phyloP scores from a whole-genome alignment of 1,140 invertebrate species.

The Cyclargus thomasi region DNA sequence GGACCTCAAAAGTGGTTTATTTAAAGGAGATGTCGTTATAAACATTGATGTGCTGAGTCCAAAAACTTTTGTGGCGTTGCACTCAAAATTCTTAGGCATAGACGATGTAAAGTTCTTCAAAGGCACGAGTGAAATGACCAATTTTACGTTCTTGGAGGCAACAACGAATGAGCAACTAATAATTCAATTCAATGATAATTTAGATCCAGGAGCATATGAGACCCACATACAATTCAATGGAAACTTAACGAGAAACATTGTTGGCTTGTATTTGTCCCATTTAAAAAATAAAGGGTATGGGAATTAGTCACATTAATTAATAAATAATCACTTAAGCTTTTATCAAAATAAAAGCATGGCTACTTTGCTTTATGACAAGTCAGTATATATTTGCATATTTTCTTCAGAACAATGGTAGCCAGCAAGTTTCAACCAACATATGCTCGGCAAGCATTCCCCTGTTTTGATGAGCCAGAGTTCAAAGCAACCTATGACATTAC shows the following conservation, averaged over 20 bases:
- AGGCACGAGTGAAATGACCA: conserved; percentile 35
- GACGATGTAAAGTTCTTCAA: conserved; percentile 47
- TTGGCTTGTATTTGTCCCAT: conserved; percentile 71
- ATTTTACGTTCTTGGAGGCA: conserved; percentile 46
- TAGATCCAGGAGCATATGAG: conserved; percentile 45
- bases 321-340: too few relatives aligned
- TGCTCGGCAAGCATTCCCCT: conserved; percentile 93
- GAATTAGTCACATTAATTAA: background rate
- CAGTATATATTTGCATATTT: conserved; percentile 8
- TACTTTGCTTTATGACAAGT: too few relatives aligned
- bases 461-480: conserved; percentile 96
- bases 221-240: conserved; percentile 68
- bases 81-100: conserved; percentile 81
- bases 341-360: too few relatives aligned
- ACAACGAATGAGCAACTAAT: conserved; percentile 50
- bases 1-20: conserved; percentile 81
- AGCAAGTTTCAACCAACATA: conserved; percentile 96
- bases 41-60: conserved; percentile 76
- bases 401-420: conserved; percentile 85
- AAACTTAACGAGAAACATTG: conserved; percentile 71
- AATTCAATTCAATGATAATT: conserved; percentile 44
- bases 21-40: conserved; percentile 79
- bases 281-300: conserved; percentile 51
- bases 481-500: conserved; percentile 92
- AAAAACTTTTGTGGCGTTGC: conserved; percentile 81